Base-by-base conservation (phyloP, 2,888 invertebrate genomes). In the Noctua pronuba region DNA sequence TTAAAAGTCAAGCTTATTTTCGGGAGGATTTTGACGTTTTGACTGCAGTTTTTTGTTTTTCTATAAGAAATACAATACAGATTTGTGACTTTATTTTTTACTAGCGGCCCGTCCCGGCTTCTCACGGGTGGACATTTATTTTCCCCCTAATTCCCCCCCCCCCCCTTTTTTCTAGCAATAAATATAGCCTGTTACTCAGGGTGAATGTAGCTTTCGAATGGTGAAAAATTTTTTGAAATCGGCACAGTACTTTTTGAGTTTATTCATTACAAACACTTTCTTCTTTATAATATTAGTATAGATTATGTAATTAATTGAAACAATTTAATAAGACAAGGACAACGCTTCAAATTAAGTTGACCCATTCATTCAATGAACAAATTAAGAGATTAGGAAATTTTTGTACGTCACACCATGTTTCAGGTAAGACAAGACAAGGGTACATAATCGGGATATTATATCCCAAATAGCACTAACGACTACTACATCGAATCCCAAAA, bases 1-100 rank as follows among this genome's bases (percentile, higher is more conserved):
- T 88, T 79, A 67, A 73, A 85, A 84, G 76, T 85, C 62, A 75
- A 81, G 71, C 64, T 69, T 65, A 64, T 68, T 78, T 73, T 80
- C 28, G 49, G 49, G 67, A 75, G 55, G 44, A 78, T 65, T 75
- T 80, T 73, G 65, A 65, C 44, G 31, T 68, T 52, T 46, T 67
- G 5, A 38, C 35, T 69, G 7, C 10, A 35, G 3, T 8, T 21
- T 67, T 49, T 73, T 35, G 24, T 65, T 38, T 66, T 4, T 38
- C 46, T 74, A 31, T 28, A 28, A 8, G 16, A 72, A 31, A 62
- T 18, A 16, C 21, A 31, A 3, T 13, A 21, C 24, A 35, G 21
- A 67, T 31, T 35, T n/a, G 35, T 46, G 7, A 58, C 28, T 16
- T 58, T 18, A 16, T 5, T 28, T 52, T 52, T 52, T 75, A 11